A percentile compares a stretch with the other conserved stretches of the same genome.
Evolutionary conservation across 2,113 vertebrate species (phyloP).

Genomic region (Pheucticus melanocephalus): DNA sequence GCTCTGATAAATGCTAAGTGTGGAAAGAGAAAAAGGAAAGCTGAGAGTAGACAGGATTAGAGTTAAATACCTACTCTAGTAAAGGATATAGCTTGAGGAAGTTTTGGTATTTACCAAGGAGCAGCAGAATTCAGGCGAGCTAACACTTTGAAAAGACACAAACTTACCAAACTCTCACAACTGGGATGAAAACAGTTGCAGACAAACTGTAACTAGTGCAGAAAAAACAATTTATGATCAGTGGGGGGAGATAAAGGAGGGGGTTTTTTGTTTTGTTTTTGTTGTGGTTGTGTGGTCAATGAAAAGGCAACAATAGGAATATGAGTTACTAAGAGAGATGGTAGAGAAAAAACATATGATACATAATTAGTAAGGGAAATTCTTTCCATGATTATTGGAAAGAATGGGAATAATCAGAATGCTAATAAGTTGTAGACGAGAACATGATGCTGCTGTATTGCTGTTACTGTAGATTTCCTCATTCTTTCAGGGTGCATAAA

Average conservation of each 20-base stretch:
- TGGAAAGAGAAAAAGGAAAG: neutral
- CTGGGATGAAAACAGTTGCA: neutral
- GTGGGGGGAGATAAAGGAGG: rapidly evolving
- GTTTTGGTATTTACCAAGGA: neutral
- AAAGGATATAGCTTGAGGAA: neutral
- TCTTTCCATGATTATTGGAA: neutral
- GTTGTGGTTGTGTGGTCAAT: neutral
- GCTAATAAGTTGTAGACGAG: neutral
- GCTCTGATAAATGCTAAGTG: neutral
- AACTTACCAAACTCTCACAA: neutral
- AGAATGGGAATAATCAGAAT: neutral
- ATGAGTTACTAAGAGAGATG: neutral
- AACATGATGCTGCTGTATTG: neutral
- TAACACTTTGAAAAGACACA: neutral
- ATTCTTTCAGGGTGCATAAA: neutral
- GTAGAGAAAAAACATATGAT: neutral
- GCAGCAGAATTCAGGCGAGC: neutral
- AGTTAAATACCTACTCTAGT: neutral
- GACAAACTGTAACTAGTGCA: neutral
- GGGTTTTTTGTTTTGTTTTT: neutral
- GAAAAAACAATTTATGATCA: neutral
- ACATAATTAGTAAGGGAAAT: neutral
- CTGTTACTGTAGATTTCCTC: neutral
- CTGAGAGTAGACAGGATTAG: neutral
- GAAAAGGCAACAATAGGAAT: neutral